Conservation (phyloP, 2,797 vertebrate species). For the Melanotaenia trifasciata region DNA sequence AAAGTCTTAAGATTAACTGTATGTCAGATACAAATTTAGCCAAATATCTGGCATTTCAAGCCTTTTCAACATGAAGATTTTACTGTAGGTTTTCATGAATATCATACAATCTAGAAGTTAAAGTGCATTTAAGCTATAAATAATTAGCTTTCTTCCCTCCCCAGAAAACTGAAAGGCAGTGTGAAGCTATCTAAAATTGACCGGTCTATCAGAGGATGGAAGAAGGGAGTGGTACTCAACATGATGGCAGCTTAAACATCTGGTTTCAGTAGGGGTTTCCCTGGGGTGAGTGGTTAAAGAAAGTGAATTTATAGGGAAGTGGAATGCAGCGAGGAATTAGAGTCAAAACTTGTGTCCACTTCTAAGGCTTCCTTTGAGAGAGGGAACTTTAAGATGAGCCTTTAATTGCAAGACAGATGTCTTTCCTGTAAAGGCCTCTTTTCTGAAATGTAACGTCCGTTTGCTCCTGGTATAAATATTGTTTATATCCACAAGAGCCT, state of each 20-base stretch:
- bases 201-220: slow-evolving; percentile 13
- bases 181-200: background rate
- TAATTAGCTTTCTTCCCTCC: background rate
- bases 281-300: slow-evolving; percentile 6
- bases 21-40: background rate
- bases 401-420: slow-evolving; percentile 1
- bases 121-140: background rate
- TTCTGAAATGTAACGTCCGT: background rate
- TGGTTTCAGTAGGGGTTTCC: slow-evolving; percentile 33
- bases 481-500: background rate
- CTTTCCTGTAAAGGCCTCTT: background rate
- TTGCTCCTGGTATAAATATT: background rate
- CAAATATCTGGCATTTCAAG: background rate
- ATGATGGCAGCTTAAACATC: slow-evolving; percentile 13
- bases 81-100: background rate
- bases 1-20: background rate
- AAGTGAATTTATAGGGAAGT: slow-evolving; percentile 34
- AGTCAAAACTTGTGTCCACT: background rate
- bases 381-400: background rate
- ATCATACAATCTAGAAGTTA: background rate
- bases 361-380: background rate
- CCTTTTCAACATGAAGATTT: background rate
- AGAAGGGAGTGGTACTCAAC: slow-evolving; percentile 12
- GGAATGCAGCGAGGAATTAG: slow-evolving; percentile 7
- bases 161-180: background rate